These are phyloP conservation scores for Xyrichtys novacula DNA, from an alignment of 2,797 vertebrate species.

Conservation along the genomic window DNA sequence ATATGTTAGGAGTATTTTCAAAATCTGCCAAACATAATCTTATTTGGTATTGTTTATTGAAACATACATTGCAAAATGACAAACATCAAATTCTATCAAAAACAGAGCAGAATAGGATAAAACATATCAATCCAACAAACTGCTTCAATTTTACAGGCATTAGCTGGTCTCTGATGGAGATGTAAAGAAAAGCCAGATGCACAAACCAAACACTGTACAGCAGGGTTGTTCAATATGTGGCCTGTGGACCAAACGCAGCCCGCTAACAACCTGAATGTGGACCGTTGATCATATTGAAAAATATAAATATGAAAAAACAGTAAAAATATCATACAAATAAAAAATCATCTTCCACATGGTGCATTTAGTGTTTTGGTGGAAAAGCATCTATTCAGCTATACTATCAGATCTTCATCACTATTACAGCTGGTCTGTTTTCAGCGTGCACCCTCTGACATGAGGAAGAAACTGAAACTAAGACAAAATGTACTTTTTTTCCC, in stretches of 20 bases:
- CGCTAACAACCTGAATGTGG: background rate
- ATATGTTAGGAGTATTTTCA: background rate
- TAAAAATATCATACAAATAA: background rate
- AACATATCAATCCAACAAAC: background rate
- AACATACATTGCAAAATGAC: conserved; percentile 14
- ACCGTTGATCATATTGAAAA: background rate
- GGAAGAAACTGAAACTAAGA: too few relatives aligned
- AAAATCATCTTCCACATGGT: background rate
- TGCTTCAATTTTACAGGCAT: background rate
- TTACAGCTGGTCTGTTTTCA: too few relatives aligned
- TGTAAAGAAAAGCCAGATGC: background rate
- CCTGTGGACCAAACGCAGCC: background rate
- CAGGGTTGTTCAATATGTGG: background rate
- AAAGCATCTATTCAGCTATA: too few relatives aligned
- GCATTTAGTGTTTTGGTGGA: too few relatives aligned
- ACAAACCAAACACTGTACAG: background rate
- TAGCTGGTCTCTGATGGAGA: background rate
- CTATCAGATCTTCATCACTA: too few relatives aligned
- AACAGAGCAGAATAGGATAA: conserved; percentile 7
- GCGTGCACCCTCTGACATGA: too few relatives aligned
- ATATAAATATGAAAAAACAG: background rate
- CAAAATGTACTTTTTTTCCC: too few relatives aligned
- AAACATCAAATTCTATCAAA: background rate
- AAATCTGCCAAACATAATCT: background rate
- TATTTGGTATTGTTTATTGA: conserved; percentile 31